Evolutionary conservation across 2,888 invertebrate species (phyloP), one percentile per base, ranked within the genome.

Genomic region (Apamea monoglypha): DNA sequence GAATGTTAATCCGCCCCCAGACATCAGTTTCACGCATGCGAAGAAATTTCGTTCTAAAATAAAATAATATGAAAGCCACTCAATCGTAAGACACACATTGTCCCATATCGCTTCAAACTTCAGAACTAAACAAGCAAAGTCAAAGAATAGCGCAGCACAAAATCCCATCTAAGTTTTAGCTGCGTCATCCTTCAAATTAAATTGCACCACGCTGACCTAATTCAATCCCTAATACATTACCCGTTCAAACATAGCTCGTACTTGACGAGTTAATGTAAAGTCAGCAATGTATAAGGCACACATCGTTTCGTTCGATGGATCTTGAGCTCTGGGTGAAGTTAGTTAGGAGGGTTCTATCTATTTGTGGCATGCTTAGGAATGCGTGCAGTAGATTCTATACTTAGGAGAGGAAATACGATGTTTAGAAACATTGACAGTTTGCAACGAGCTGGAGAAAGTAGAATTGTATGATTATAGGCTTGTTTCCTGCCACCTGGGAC

Each of bases 391-490:
- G 69, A 74, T 18, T 80, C 85, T 88, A 89, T 87, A 82, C 67
- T 78, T 85, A 83, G 81, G 7, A 76, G 18, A 85, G 85, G 88
- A 87, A 85, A 85, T 67, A 73, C 61, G 63, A 77, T 87, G 88
- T 87, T 85, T 87, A 81, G 85, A 77, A 85, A 85, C 72, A 85
- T 85, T 85, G 85, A 81, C 82, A 85, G 85, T 87, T 85, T 73
- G 85, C 74, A 73, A 36, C n/a, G 66, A n/a, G 63, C 25, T 53
- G 70, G 66, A 64, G 84, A 84, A 84, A 87, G 84, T 80, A 25
- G 70, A 75, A 36, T 73, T 69, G 50, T 81, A 74, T 73, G 78
- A 77, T 87, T 85, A 85, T 85, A 56, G 32, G 32, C 69, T 67
- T 44, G 72, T 69, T 85, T 85, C 88, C 85, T 85, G 87, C 59